Conservation (phyloP, 2,888 invertebrate genomes). For the Silvanus unidentatus region DNA sequence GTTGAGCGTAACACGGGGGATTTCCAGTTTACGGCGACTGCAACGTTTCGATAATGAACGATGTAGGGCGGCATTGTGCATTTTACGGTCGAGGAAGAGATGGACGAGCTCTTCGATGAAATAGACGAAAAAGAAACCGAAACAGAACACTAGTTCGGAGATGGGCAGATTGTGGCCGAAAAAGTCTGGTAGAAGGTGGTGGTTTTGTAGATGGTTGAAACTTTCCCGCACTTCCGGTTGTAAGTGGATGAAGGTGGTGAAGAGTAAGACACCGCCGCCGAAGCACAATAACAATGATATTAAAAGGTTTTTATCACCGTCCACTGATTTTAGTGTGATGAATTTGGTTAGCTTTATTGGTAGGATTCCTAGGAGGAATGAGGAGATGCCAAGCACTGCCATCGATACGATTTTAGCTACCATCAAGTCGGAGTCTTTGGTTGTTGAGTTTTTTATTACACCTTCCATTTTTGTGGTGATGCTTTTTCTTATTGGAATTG, state of each 20-base stretch:
- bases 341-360: slow-evolving; percentile 46
- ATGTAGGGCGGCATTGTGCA: slow-evolving; percentile 34
- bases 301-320: slow-evolving; percentile 47
- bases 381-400: slow-evolving; percentile 53
- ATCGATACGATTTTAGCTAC: slow-evolving; percentile 57
- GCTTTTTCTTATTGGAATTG: neutral
- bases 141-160: slow-evolving; percentile 56
- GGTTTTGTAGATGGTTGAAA: slow-evolving; percentile 47
- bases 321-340: slow-evolving; percentile 36
- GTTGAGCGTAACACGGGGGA: slow-evolving; percentile 39
- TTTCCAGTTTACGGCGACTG: slow-evolving; percentile 43
- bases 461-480: slow-evolving; percentile 14
- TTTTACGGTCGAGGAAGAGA: slow-evolving; percentile 47
- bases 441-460: slow-evolving; percentile 15
- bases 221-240: slow-evolving; percentile 60
- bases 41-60: slow-evolving; percentile 52
- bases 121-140: slow-evolving; percentile 60
- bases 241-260: slow-evolving; percentile 59
- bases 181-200: slow-evolving; percentile 44
- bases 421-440: slow-evolving; percentile 36
- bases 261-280: slow-evolving; percentile 60
- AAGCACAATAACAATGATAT: slow-evolving; percentile 57
- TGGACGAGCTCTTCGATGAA: slow-evolving; percentile 59
- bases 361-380: slow-evolving; percentile 54
- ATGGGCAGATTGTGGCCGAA: slow-evolving; percentile 49